These are phyloP conservation scores for Erethizon dorsatum DNA, from an alignment of 2,797 vertebrate genomes.

Conservation along the genomic window DNA sequence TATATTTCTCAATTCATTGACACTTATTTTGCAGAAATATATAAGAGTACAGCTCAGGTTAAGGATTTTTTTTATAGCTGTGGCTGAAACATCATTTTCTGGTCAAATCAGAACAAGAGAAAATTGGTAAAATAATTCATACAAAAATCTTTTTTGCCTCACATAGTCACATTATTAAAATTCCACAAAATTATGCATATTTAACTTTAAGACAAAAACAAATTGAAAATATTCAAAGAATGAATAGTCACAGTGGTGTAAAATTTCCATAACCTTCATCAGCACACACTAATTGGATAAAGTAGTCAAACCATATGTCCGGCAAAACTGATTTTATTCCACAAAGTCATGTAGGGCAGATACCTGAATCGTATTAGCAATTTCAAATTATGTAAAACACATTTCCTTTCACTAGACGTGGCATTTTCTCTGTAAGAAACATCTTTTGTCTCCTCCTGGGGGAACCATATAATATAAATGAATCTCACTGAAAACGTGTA, in stretches of 20 bases:
- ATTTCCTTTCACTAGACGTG: slow-evolving; percentile 51
- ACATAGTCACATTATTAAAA: not conserved
- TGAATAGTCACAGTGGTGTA: not conserved
- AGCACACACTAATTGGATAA: not conserved
- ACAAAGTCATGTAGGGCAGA: slow-evolving; percentile 30
- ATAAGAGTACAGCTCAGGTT: not conserved
- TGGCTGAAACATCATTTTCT: not conserved
- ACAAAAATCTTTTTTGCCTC: not conserved
- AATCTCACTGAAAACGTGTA: slow-evolving; percentile 59
- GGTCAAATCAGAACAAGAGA: not conserved
- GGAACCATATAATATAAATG: slow-evolving; percentile 31
- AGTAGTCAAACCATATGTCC: not conserved
- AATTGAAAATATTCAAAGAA: not conserved
- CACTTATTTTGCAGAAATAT: not conserved
- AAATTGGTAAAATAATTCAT: slow-evolving; percentile 29
- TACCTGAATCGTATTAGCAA: slow-evolving; percentile 71
- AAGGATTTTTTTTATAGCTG: not conserved
- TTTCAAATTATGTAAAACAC: slow-evolving; percentile 68
- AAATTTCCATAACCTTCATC: not conserved
- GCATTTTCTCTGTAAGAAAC: slow-evolving; percentile 68
- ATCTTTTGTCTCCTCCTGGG: slow-evolving; percentile 62
- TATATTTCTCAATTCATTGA: not conserved
- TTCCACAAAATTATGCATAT: not conserved
- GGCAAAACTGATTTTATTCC: slow-evolving; percentile 60
- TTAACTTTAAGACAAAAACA: not conserved